Evolutionary conservation across 2,113 vertebrate species (phyloP).

Genomic region (Coptodon rendalli): DNA sequence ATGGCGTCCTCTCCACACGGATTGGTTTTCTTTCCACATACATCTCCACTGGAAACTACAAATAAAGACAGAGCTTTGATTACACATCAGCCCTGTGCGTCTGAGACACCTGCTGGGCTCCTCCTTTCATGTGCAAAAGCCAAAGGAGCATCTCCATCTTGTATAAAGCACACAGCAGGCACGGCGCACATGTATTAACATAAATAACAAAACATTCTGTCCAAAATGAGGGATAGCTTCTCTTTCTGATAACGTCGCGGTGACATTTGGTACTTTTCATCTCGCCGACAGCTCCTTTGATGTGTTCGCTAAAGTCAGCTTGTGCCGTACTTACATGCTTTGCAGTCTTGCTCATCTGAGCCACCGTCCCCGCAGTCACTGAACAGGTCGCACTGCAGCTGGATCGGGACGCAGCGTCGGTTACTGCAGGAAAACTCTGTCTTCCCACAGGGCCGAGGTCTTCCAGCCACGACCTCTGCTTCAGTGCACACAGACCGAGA

Average conservation of each 20-base stretch:
- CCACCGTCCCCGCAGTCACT: conserved; percentile 92
- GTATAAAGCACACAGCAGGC: conserved; percentile 11
- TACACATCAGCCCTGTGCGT: conserved; percentile 2
- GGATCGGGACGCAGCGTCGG: conserved; percentile 82
- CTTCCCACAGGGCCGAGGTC: conserved; percentile 86
- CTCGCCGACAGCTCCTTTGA: conserved; percentile 11
- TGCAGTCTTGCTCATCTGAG: conserved; percentile 91
- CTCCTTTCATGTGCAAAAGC: conserved; percentile 50
- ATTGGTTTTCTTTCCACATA: conserved; percentile 86
- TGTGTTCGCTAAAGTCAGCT: background rate
- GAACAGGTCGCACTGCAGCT: conserved; percentile 88
- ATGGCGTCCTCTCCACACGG: conserved; percentile 91
- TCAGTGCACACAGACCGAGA: background rate
- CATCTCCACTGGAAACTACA: conserved; percentile 79
- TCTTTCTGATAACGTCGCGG: background rate
- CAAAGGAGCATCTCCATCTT: conserved; percentile 21
- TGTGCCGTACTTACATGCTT: conserved; percentile 77
- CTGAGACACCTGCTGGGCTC: conserved; percentile 38
- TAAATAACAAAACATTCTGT: conserved; percentile 42
- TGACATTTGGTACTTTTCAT: conserved; percentile 19
- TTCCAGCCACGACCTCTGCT: conserved; percentile 76
- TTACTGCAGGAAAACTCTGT: conserved; percentile 89
- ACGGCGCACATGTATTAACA: conserved; percentile 47
- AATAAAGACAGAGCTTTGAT: conserved; percentile 57
- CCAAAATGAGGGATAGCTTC: background rate